Evolutionary conservation across 2,797 vertebrate genomes (phyloP).

Genomic region (Botia almorhae): DNA sequence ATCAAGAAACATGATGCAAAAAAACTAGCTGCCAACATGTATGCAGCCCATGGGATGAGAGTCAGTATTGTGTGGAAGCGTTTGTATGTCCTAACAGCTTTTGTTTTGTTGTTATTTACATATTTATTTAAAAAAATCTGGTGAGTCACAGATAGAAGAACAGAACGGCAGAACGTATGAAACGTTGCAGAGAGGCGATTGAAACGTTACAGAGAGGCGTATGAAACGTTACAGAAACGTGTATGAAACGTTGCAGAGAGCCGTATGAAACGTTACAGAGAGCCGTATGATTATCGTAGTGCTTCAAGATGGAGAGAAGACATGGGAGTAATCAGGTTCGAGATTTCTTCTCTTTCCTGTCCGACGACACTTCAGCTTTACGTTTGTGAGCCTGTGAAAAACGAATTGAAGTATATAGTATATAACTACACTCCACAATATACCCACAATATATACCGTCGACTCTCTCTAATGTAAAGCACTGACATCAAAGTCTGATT

Average conservation of each 20-base stretch:
- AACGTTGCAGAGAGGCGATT: too few relatives aligned
- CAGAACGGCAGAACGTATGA: neutral
- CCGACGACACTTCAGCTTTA: slow-evolving; percentile 81
- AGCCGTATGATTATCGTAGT: slow-evolving; percentile 23
- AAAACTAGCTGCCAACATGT: slow-evolving; percentile 31
- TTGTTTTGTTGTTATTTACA: neutral
- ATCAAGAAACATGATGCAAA: slow-evolving; percentile 12
- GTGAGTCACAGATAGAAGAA: slow-evolving; percentile 17
- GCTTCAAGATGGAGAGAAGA: slow-evolving; percentile 57
- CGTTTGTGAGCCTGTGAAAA: slow-evolving; percentile 82
- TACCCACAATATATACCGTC: too few relatives aligned
- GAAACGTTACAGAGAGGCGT: too few relatives aligned
- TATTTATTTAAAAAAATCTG: slow-evolving; percentile 17
- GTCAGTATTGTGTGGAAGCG: neutral
- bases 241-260: too few relatives aligned
- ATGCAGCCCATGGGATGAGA: slow-evolving; percentile 16
- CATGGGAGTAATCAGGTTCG: slow-evolving; percentile 63
- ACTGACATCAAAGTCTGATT: too few relatives aligned
- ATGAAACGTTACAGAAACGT: too few relatives aligned
- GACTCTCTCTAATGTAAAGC: too few relatives aligned
- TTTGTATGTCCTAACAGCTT: slow-evolving; percentile 11
- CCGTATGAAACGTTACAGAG: too few relatives aligned
- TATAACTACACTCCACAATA: too few relatives aligned
- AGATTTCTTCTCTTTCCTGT: slow-evolving; percentile 80
- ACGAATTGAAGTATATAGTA: neutral